A percentile compares a stretch with the other conserved stretches of the same genome.
These are phyloP conservation scores for Hylia prasina DNA, from an alignment of 2,113 vertebrate species.

Conservation along the genomic window DNA sequence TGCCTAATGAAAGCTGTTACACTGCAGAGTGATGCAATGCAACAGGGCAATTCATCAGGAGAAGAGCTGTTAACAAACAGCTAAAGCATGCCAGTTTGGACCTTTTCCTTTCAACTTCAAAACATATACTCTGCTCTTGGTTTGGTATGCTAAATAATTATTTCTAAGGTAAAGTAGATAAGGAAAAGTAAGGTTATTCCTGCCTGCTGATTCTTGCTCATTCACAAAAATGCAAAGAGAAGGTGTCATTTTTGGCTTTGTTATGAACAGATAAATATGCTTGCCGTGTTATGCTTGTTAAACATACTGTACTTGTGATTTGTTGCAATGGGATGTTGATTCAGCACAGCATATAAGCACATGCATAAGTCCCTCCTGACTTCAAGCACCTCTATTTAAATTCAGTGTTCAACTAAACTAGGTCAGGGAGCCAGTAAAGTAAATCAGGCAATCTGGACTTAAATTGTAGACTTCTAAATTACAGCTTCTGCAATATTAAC, in stretches of 20 bases:
- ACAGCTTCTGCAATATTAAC: neutral
- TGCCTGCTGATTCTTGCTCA: slow-evolving; percentile 41
- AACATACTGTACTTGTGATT: slow-evolving; percentile 52
- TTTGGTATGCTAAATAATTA: slow-evolving; percentile 51
- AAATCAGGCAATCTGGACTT: slow-evolving; percentile 3
- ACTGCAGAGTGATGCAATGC: slow-evolving; percentile 69
- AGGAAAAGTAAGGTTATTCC: neutral
- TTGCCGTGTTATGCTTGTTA: slow-evolving; percentile 55
- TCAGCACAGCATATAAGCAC: neutral
- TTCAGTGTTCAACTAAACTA: neutral
- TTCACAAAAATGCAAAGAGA: neutral
- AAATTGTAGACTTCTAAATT: neutral
- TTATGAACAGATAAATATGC: slow-evolving; percentile 54
- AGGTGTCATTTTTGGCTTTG: slow-evolving; percentile 39
- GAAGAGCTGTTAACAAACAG: slow-evolving; percentile 67
- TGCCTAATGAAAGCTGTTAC: slow-evolving; percentile 75
- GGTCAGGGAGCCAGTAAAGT: neutral
- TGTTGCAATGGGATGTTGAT: slow-evolving; percentile 30
- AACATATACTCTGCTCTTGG: slow-evolving; percentile 9
- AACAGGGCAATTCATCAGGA: slow-evolving; percentile 75
- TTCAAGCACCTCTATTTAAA: slow-evolving; percentile 4
- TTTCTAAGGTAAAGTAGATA: slow-evolving; percentile 37
- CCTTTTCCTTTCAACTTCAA: slow-evolving; percentile 52
- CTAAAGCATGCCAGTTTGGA: slow-evolving; percentile 56
- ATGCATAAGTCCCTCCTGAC: neutral